phyloP scores from a whole-genome alignment of 1,140 invertebrate species.

The Micrasema longulum region DNA sequence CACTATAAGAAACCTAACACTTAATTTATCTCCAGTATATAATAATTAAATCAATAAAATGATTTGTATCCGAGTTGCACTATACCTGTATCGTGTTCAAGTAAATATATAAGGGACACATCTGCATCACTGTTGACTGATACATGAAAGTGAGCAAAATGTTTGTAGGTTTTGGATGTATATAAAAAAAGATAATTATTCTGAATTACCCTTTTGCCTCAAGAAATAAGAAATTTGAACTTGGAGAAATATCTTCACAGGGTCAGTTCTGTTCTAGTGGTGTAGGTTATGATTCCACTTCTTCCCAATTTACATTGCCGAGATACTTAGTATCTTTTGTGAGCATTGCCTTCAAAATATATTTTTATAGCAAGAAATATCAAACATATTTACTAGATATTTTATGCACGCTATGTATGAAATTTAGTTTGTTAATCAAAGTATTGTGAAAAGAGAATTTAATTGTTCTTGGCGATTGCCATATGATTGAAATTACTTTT shows the following conservation, averaged over 20 bases:
- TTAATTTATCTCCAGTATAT: constrained; percentile 85
- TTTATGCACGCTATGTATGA: not conserved
- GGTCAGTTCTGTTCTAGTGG: constrained; percentile 10
- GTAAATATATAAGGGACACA: constrained; percentile 13
- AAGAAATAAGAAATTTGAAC: no score
- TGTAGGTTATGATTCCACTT: constrained; percentile 6
- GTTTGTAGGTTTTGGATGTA: constrained; percentile 1
- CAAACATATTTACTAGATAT: no score
- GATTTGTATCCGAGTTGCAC: constrained; percentile 14
- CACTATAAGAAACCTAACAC: constrained; percentile 81
- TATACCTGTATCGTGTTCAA: constrained; percentile 15
- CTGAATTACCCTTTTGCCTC: no score
- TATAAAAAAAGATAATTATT: no score
- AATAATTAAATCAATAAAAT: constrained; percentile 26
- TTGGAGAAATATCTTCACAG: constrained; percentile 20
- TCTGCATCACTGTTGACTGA: constrained; percentile 31
- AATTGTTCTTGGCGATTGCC: not conserved
- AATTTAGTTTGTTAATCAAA: not conserved
- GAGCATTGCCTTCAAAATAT: constrained; percentile 34
- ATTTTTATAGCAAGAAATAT: constrained; percentile 40
- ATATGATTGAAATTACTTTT: no score
- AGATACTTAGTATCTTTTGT: constrained; percentile 11
- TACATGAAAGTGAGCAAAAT: constrained; percentile 25
- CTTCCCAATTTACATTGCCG: constrained; percentile 7
- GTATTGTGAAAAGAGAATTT: not conserved